phyloP scores from a whole-genome alignment of 2,888 invertebrate genomes.

The Yponomeuta sedellus region DNA sequence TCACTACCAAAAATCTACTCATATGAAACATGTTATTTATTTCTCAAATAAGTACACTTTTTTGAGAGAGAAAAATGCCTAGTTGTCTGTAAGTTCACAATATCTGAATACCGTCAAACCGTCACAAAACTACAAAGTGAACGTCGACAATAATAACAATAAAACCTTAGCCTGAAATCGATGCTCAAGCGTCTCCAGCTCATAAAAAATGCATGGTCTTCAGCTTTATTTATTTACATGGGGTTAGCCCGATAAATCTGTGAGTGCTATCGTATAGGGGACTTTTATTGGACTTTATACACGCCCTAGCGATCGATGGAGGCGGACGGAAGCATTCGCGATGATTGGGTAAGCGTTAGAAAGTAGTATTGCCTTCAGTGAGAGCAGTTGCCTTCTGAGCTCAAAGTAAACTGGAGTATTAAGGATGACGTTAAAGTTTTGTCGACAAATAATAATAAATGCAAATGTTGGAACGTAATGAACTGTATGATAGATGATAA shows the following conservation, averaged over 20 bases:
- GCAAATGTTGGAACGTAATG: too few species aligned
- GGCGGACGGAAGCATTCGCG: constrained; percentile 39
- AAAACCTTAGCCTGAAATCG: constrained; percentile 40
- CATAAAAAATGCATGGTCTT: constrained; percentile 71
- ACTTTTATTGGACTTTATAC: constrained; percentile 73
- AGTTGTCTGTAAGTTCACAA: too few species aligned
- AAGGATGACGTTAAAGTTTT: too few species aligned
- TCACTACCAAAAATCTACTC: too few species aligned
- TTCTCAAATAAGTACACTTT: too few species aligned
- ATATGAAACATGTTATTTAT: too few species aligned
- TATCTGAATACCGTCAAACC: not conserved
- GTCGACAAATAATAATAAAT: too few species aligned
- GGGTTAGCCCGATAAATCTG: constrained; percentile 74
- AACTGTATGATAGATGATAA: too few species aligned
- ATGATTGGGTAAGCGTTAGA: not conserved
- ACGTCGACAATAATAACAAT: constrained; percentile 38
- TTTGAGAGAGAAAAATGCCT: too few species aligned
- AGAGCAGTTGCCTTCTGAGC: too few species aligned
- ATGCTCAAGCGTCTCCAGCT: constrained; percentile 61
- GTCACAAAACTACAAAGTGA: constrained; percentile 17
- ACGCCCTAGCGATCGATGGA: constrained; percentile 65
- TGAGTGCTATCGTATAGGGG: constrained; percentile 61
- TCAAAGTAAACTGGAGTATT: too few species aligned
- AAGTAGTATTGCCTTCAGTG: not conserved
- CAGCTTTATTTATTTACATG: constrained; percentile 73